Base-by-base conservation (phyloP, 2,888 invertebrate species). In the Caenorhabditis wallacei region DNA sequence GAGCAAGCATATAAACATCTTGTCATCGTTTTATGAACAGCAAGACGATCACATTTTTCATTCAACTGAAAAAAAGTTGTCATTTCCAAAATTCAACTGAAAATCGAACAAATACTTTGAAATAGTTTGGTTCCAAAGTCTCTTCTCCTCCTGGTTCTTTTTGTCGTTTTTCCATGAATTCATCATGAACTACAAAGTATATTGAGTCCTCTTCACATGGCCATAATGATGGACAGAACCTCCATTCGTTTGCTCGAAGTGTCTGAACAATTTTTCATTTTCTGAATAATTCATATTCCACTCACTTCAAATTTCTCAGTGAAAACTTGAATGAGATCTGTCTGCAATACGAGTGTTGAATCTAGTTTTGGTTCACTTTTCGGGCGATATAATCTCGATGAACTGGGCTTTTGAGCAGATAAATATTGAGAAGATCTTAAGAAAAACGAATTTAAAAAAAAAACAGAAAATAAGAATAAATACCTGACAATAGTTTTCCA, bases 1-100 rank as follows among this genome's bases (percentile, higher is more conserved):
- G 74, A 57, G 54, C 88, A 88, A 13, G 83, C 79, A 71, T 87
- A 88, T 30, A 88, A 37, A 0, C 81, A 83, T 51, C 83, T 63
- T 0, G 85, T 84, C 63, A 79, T 84, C 7, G 86, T 81, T 35
- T 82, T 78, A 46, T 87, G 82, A 54, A 82, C 66, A 1, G 87
- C 88, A 2, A 88, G 53, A 13, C 87, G 82, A 30, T 85, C 80
- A 56, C 88, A 88, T 51, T 80, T 79, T 22, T 87, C 85, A 22
- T 88, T 74, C 30, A 88, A 61, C 88, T 88, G 66, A 20, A 78
- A 80, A 24, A 4, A 24, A 61, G 16, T 30, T 5, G 3, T 30
- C 3, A 16, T 11, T 43, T 43, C 13, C 2, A 13, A 43, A 13
- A 48, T 18, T 18, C 5, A 48, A 48, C 18, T 48, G 10, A 40